phyloP scores from a whole-genome alignment of 2,888 invertebrate species.

The Polydrusus tereticollis region DNA sequence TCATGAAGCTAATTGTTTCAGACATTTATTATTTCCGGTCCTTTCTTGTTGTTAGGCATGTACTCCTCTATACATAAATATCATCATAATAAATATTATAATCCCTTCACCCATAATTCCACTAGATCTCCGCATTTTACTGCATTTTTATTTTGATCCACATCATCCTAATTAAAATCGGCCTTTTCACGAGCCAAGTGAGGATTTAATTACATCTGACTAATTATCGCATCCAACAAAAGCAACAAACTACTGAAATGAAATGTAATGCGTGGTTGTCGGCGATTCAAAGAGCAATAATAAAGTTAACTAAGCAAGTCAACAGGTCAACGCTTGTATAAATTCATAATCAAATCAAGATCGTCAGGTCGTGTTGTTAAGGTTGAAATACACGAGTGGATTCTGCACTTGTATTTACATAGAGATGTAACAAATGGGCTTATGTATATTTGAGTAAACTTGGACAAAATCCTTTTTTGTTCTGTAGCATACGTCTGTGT shows the following conservation, averaged over 20 bases:
- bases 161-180: conserved; percentile 28
- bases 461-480: too few relatives aligned
- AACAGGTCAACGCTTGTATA: conserved; percentile 27
- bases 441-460: not conserved
- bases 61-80: not conserved
- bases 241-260: conserved; percentile 33
- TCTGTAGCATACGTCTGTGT: too few relatives aligned
- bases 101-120: not conserved
- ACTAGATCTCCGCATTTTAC: not conserved
- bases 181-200: conserved; percentile 23
- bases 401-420: not conserved
- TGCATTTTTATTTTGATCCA: not conserved
- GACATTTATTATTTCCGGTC: too few relatives aligned
- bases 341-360: conserved; percentile 25
- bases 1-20: too few relatives aligned
- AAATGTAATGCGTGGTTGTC: conserved; percentile 35
- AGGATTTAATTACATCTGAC: conserved; percentile 36
- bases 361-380: not conserved
- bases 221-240: conserved; percentile 34
- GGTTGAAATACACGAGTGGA: not conserved
- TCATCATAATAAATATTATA: not conserved
- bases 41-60: too few relatives aligned
- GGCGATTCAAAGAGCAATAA: conserved; percentile 11
- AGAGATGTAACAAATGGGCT: not conserved
- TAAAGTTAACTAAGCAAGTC: conserved; percentile 27